These are phyloP conservation scores for Trissolcus brochymenae DNA, from an alignment of 2,888 invertebrate species.

Conservation along the genomic window DNA sequence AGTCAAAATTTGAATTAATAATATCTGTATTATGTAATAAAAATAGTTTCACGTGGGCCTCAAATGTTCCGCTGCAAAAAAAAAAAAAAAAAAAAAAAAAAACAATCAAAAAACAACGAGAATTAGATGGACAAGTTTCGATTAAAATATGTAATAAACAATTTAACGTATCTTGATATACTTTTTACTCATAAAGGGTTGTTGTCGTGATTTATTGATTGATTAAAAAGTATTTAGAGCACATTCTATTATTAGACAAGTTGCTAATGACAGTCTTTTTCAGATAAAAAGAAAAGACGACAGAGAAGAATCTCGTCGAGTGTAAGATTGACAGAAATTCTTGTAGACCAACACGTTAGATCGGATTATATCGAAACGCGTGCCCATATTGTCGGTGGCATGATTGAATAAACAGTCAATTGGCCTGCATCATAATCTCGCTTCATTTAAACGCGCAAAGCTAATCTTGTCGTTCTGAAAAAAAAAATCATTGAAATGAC, in stretches of 20 bases:
- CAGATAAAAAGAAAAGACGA: conserved; percentile 6
- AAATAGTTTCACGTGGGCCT: no score
- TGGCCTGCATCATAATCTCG: background rate
- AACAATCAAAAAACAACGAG: no score
- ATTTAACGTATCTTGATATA: no score
- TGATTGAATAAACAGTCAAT: conserved; percentile 10
- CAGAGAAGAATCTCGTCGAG: background rate
- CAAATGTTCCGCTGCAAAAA: no score
- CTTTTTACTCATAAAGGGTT: background rate
- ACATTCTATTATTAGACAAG: conserved; percentile 28
- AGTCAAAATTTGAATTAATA: no score
- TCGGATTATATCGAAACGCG: conserved; percentile 20
- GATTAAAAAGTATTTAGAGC: conserved; percentile 27
- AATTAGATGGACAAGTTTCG: no score
- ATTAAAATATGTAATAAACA: no score
- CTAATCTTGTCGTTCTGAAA: background rate
- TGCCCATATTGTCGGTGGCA: background rate
- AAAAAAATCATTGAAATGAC: background rate
- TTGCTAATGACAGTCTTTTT: conserved; percentile 10
- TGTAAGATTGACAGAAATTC: background rate
- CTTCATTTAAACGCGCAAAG: conserved; percentile 1
- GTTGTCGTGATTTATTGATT: conserved; percentile 31
- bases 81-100: no score
- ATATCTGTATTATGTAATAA: no score
- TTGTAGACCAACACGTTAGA: background rate